Conservation (phyloP, 2,113 vertebrate species). For the Loxodonta africana region DNA sequence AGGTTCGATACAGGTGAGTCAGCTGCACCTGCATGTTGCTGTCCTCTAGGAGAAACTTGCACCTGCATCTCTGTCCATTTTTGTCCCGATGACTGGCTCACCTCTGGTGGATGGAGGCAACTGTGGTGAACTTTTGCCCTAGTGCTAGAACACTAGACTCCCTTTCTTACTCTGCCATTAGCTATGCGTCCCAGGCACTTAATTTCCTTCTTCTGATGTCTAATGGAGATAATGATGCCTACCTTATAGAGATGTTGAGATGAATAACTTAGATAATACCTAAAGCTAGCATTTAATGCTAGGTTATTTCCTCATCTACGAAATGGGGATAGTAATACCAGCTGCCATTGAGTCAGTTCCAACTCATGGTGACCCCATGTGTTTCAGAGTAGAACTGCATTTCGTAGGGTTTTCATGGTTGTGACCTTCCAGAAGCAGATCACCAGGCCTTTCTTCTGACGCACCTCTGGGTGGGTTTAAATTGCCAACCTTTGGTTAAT, state of each 20-base stretch:
- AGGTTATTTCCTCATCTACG: background rate
- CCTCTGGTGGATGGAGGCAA: background rate
- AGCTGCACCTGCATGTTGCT: background rate
- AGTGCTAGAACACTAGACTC: background rate
- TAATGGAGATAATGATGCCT: background rate
- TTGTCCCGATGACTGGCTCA: constrained; percentile 10
- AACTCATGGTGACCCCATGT: background rate
- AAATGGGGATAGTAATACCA: background rate
- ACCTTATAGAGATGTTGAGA: background rate
- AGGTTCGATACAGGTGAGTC: background rate
- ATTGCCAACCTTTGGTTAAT: no score
- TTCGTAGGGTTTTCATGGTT: background rate
- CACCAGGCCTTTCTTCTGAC: background rate
- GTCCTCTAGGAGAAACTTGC: background rate
- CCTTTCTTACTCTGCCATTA: background rate
- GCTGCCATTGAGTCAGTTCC: background rate
- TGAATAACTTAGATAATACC: background rate
- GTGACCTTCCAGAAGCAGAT: background rate
- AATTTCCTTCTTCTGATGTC: background rate
- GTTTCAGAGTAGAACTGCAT: background rate
- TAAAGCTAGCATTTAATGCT: background rate
- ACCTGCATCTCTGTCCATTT: background rate
- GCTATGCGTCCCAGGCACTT: background rate
- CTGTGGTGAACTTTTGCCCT: background rate
- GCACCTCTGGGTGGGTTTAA: background rate